Conservation (phyloP, 2,797 vertebrate species). For the Perodicticus potto region DNA sequence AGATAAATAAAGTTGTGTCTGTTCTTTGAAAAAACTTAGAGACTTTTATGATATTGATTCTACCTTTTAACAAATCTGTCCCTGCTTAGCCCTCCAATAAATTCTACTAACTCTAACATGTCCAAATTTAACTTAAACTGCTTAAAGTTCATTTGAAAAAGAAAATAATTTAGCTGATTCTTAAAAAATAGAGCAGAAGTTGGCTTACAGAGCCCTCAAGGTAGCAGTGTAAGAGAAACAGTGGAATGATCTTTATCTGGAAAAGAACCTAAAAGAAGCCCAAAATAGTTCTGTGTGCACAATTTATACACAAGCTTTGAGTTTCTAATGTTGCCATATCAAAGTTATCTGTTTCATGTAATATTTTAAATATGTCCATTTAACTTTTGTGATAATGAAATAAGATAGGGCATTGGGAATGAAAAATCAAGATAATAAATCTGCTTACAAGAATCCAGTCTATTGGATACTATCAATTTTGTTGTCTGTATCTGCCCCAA, state of each 20-base stretch:
- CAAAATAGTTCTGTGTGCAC: background rate
- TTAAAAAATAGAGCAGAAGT: background rate
- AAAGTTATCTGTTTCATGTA: background rate
- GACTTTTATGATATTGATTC: background rate
- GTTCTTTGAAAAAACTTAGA: background rate
- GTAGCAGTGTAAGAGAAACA: background rate
- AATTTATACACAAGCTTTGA: background rate
- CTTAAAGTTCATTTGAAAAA: background rate
- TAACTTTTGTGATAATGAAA: slow-evolving; percentile 48
- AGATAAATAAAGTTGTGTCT: background rate
- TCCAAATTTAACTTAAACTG: slow-evolving; percentile 28
- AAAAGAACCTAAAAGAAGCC: background rate
- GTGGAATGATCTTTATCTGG: background rate
- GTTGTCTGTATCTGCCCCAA: slow-evolving; percentile 48
- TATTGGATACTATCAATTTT: slow-evolving; percentile 54
- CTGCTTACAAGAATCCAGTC: background rate
- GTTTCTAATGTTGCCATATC: slow-evolving; percentile 5
- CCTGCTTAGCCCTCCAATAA: background rate
- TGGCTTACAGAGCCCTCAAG: background rate
- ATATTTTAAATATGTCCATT: slow-evolving; percentile 38
- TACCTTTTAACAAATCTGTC: background rate
- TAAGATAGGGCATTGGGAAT: slow-evolving; percentile 5
- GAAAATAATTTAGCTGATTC: slow-evolving; percentile 13
- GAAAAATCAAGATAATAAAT: slow-evolving; percentile 67
- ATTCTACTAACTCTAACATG: background rate